Conservation (phyloP, 2,113 vertebrate species). For the Indicator indicator region DNA sequence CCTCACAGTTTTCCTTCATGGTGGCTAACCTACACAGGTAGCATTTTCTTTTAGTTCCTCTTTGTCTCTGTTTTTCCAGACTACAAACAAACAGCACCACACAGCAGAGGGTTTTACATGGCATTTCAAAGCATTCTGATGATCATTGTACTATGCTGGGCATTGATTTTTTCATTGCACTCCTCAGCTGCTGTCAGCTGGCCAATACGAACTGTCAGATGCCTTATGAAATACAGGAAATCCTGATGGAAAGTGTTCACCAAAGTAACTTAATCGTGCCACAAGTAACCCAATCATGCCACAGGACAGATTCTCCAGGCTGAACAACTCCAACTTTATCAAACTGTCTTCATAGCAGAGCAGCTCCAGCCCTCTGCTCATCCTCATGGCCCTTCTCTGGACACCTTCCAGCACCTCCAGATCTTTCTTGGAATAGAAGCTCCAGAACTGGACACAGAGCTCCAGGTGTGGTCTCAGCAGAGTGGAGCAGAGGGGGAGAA, state of each 20-base stretch:
- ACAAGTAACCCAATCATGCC: neutral
- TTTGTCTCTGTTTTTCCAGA: neutral
- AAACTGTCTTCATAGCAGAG: too few relatives aligned
- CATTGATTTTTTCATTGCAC: neutral
- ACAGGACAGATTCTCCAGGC: neutral
- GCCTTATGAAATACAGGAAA: conserved; percentile 4
- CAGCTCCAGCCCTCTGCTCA: too few relatives aligned
- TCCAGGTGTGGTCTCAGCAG: too few relatives aligned
- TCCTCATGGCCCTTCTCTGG: too few relatives aligned
- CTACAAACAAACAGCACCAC: neutral
- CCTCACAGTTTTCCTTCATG: neutral
- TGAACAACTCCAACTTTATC: too few relatives aligned
- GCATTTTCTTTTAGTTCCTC: neutral
- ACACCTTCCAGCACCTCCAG: too few relatives aligned
- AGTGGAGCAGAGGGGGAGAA: too few relatives aligned
- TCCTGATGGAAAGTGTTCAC: neutral
- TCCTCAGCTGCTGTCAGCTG: neutral
- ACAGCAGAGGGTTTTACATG: neutral
- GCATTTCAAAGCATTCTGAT: neutral
- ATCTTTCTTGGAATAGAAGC: too few relatives aligned
- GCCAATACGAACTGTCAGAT: neutral
- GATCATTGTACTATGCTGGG: neutral
- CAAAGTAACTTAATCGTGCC: neutral
- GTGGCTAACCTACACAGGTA: neutral
- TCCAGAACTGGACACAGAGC: too few relatives aligned